phyloP scores from a whole-genome alignment of 2,797 vertebrate genomes.

The Hoplostethus mediterraneus region DNA sequence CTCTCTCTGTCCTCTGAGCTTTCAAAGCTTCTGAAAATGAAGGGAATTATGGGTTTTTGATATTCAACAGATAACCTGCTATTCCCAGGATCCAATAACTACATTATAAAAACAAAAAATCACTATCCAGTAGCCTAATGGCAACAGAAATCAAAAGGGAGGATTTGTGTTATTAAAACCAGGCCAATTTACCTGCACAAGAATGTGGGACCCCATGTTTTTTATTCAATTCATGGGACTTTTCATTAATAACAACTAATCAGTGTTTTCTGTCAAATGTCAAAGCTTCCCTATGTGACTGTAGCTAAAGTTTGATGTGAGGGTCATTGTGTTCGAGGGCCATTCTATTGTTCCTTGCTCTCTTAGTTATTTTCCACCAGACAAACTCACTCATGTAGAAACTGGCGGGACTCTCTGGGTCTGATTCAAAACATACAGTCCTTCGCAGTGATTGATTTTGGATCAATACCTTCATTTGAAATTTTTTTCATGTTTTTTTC shows the following conservation, averaged over 20 bases:
- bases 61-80: background rate
- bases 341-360: constrained; percentile 59
- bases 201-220: background rate
- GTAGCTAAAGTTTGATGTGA: constrained; percentile 2
- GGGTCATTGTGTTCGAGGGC: constrained; percentile 22
- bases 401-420: constrained; percentile 63
- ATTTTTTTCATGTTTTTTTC: too few relatives aligned
- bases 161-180: too few relatives aligned
- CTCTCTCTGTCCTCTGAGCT: background rate
- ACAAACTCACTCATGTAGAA: constrained; percentile 71
- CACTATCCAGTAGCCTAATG: too few relatives aligned
- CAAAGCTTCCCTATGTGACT: background rate
- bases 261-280: background rate
- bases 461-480: background rate
- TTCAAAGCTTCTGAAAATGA: background rate
- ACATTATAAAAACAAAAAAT: background rate
- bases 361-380: constrained; percentile 42
- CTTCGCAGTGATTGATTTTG: background rate
- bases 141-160: too few relatives aligned
- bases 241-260: background rate
- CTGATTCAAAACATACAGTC: background rate
- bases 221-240: background rate
- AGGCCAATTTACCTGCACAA: too few relatives aligned
- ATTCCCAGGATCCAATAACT: background rate
- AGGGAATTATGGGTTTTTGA: background rate